A percentile compares a stretch with the other conserved stretches of the same genome.
These are phyloP conservation scores for Philhelius pedissequus DNA, from an alignment of 2,888 invertebrate species.

Conservation along the genomic window DNA sequence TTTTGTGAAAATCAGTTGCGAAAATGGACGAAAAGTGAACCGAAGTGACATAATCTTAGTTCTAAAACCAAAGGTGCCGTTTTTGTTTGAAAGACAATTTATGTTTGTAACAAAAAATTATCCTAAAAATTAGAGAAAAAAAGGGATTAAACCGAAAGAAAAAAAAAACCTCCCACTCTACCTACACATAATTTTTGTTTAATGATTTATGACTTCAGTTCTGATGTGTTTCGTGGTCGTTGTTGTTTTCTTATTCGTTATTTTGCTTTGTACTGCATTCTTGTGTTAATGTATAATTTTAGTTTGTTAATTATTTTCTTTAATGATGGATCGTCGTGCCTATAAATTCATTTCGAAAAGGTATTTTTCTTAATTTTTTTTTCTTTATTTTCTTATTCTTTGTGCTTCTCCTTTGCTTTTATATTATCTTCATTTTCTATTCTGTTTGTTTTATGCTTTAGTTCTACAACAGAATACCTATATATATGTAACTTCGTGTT, in stretches of 20 bases:
- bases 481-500: conserved; percentile 19
- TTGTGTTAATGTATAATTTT: conserved; percentile 75
- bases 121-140: background rate
- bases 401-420: conserved; percentile 72
- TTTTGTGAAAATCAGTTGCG: conserved; percentile 36
- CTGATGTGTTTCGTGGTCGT: conserved; percentile 66
- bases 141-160: conserved; percentile 2
- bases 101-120: conserved; percentile 16
- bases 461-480: background rate
- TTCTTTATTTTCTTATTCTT: conserved; percentile 70
- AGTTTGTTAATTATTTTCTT: conserved; percentile 78
- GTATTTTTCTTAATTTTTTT: conserved; percentile 84
- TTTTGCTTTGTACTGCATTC: conserved; percentile 69
- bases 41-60: conserved; percentile 51
- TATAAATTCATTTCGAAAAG: conserved; percentile 90
- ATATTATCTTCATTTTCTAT: conserved; percentile 51
- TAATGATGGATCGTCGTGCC: conserved; percentile 89
- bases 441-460: conserved; percentile 32
- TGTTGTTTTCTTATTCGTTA: conserved; percentile 62
- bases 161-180: conserved; percentile 57
- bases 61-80: conserved; percentile 47
- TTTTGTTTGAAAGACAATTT: background rate
- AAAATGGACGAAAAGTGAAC: conserved; percentile 59
- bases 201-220: conserved; percentile 60
- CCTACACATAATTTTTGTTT: conserved; percentile 30